Base-by-base conservation (phyloP, 2,888 invertebrate species). In the Torymus aiolomorphi region DNA sequence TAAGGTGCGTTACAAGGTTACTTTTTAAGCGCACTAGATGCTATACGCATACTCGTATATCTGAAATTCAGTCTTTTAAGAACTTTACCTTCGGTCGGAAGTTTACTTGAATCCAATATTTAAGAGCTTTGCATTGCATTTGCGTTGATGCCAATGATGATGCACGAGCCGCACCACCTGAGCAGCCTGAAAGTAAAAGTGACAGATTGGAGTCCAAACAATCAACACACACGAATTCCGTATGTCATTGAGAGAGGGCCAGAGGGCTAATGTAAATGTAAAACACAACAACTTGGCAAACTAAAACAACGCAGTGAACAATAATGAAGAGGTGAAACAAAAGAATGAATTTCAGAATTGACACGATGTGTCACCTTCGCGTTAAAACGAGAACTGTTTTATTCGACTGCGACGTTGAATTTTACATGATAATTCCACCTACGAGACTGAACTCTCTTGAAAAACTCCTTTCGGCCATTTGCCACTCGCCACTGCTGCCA, bases 151-250 rank as follows among this genome's bases (percentile, higher is more conserved):
- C 14, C 54, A 42, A 42, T 42, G 42, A 42, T 42, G 31, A 31
- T 54, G 54, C 31, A 51, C 72, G 42, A 8, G 8, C 42, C 42
- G 42, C 42, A 42, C 42, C 8, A 73, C 52, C 63, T 73, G 72
- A 54, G 24, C 31, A 13, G 54, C 18, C 62, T 63, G 54, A 52
- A 70, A 62, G 62, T 63, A 18, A 42, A 76, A 70, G 20, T 63
- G 70, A 70, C 52, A 73, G 62, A 63, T 73, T 62, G 62, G 31
- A 54, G 63, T 70, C 63, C 69, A 59, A 63, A 70, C 69, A 70
- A 54, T 56, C 42, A 63, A 62, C 18, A 76, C 49, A 63, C 24
- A 42, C 24, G 13, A 49, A 63, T 54, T 54, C 62, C 5, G 13
- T 63, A 42, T 74, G 61, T 54, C 76, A 69, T 76, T 69, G 31